phyloP scores from a whole-genome alignment of 2,113 vertebrate species.

The Ursus arctos region DNA sequence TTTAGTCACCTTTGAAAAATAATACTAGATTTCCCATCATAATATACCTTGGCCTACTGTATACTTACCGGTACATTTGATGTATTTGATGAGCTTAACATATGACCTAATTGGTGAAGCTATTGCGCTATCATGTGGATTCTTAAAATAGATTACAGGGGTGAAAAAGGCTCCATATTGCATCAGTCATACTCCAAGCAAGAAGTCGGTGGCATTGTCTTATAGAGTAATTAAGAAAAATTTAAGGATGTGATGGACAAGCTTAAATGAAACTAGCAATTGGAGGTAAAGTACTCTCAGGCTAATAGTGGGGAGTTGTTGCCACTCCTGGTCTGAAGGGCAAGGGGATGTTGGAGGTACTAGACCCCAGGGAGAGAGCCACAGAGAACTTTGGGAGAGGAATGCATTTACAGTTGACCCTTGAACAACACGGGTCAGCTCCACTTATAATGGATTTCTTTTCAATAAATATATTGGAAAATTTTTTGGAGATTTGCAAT shows the following conservation, averaged over 20 bases:
- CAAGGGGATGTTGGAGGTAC: background rate
- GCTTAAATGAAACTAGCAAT: background rate
- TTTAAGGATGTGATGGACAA: background rate
- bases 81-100: background rate
- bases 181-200: background rate
- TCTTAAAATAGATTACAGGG: background rate
- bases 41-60: background rate
- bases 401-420: background rate
- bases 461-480: background rate
- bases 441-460: background rate
- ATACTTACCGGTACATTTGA: background rate
- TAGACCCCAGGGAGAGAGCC: background rate
- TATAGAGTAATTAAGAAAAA: background rate
- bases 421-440: background rate
- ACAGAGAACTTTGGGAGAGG: background rate
- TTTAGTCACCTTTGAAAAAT: conserved; percentile 26
- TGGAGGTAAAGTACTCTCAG: background rate
- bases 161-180: background rate
- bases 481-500: background rate
- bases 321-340: background rate
- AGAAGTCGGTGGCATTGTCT: background rate
- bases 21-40: background rate
- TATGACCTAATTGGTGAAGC: background rate
- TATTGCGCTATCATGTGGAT: background rate
- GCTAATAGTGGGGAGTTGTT: background rate